Evolutionary conservation across 2,113 vertebrate species (phyloP).

Genomic region (Bubo scandiacus): DNA sequence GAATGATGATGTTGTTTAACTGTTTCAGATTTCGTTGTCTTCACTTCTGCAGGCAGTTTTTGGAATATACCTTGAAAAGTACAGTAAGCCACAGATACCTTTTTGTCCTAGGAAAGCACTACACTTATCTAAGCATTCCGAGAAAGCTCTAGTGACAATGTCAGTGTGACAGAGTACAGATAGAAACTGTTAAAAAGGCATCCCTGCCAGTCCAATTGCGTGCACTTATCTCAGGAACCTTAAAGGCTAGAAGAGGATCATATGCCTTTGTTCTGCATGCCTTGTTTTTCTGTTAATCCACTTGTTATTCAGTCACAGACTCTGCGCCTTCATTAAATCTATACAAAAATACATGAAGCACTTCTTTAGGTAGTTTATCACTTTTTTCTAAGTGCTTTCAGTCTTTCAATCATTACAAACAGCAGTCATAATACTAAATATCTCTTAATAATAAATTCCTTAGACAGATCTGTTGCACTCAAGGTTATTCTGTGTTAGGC

Average conservation of each 20-base stretch:
- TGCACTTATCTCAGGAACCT: slow-evolving; percentile 30
- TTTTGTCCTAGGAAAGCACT: slow-evolving; percentile 26
- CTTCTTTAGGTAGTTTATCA: background rate
- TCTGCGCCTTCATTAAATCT: background rate
- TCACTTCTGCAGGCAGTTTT: background rate
- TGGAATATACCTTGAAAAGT: background rate
- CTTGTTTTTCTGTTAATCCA: background rate
- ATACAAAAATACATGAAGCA: background rate
- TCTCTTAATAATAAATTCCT: background rate
- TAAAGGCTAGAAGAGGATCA: slow-evolving; percentile 10
- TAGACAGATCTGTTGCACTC: background rate
- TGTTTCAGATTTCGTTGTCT: background rate
- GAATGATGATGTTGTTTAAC: background rate
- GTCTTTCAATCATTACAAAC: background rate
- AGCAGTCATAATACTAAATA: background rate
- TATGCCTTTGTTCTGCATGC: background rate
- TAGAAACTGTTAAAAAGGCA: slow-evolving; percentile 7
- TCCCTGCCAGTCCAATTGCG: background rate
- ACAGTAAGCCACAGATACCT: background rate
- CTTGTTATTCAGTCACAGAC: background rate
- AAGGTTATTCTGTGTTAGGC: background rate
- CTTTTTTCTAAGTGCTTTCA: background rate
- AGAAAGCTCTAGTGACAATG: slow-evolving; percentile 28
- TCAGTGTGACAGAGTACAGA: slow-evolving; percentile 48
- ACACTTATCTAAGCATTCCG: slow-evolving; percentile 38